Conservation (phyloP, 2,888 invertebrate genomes). For the Oligia fasciuncula region DNA sequence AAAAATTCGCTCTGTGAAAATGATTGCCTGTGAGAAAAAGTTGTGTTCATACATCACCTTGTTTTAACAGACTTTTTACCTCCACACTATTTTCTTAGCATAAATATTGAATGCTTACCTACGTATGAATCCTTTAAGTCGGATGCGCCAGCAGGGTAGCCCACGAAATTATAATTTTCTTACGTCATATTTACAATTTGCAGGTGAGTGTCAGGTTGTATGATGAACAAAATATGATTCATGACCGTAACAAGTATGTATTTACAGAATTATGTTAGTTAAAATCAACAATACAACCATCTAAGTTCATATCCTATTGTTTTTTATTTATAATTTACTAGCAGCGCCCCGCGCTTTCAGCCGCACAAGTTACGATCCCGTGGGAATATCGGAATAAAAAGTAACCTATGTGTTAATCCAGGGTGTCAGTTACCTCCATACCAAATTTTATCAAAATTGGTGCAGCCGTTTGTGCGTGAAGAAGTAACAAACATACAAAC, state of each 20-base stretch:
- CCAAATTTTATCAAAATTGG: no score
- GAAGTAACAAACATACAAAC: no score
- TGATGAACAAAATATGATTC: neutral
- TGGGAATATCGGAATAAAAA: no score
- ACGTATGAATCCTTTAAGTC: constrained; percentile 11
- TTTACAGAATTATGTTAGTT: neutral
- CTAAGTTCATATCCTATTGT: no score
- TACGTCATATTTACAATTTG: neutral
- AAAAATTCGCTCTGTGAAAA: constrained; percentile 14
- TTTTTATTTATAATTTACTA: no score
- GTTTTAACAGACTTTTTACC: constrained; percentile 23
- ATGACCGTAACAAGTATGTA: neutral
- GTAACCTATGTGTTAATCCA: no score
- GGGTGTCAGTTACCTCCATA: no score
- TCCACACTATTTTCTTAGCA: constrained; percentile 28
- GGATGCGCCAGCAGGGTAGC: neutral
- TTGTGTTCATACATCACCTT: neutral
- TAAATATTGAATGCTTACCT: constrained; percentile 36
- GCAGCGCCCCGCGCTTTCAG: no score
- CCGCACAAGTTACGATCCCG: no score
- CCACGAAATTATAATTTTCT: neutral
- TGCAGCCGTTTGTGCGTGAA: no score
- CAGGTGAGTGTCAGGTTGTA: neutral
- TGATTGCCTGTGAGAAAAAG: neutral
- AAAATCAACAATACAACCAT: no score